Evolutionary conservation across 2,797 vertebrate species (phyloP).

Genomic region (Sylvia borin): DNA sequence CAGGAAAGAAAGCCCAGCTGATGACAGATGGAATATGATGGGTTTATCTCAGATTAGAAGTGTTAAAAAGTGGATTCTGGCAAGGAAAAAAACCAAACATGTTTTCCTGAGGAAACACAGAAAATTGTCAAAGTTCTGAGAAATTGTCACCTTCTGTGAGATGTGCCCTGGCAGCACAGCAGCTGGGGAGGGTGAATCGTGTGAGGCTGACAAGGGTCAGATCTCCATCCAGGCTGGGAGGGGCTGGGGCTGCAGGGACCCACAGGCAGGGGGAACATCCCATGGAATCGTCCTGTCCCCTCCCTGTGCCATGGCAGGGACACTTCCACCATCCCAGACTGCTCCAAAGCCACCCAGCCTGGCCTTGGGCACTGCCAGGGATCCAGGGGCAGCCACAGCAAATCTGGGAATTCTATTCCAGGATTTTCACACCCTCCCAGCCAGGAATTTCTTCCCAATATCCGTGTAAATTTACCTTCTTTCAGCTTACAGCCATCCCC

Average conservation of each 20-base stretch:
- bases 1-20: background rate
- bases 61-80: background rate
- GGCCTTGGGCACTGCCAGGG: background rate
- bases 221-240: background rate
- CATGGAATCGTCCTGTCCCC: background rate
- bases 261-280: background rate
- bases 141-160: background rate
- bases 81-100: fast-evolving
- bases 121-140: background rate
- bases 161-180: background rate
- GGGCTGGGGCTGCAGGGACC: background rate
- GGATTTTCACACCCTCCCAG: fast-evolving
- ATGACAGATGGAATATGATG: background rate
- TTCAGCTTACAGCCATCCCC: background rate
- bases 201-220: background rate
- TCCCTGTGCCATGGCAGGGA: background rate
- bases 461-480: fast-evolving
- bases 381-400: background rate
- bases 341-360: background rate
- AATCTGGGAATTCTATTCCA: fast-evolving
- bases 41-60: background rate
- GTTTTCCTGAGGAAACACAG: background rate
- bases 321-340: background rate
- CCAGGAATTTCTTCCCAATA: fast-evolving
- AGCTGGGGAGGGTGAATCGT: background rate